phyloP scores from a whole-genome alignment of 2,797 vertebrate species.

The Artibeus lituratus region DNA sequence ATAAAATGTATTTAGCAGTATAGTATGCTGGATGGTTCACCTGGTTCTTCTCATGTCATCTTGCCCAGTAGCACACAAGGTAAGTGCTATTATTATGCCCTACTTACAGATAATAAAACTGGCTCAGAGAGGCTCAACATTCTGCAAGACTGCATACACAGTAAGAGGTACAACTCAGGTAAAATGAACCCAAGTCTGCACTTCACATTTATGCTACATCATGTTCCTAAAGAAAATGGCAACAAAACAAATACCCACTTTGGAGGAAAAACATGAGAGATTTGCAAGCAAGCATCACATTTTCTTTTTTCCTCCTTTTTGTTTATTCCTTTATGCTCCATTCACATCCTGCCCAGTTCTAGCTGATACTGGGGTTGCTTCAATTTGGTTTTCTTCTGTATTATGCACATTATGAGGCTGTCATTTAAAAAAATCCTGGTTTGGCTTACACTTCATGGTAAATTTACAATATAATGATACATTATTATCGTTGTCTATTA shows the following conservation, averaged over 20 bases:
- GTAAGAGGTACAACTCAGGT: neutral
- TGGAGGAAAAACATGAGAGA: neutral
- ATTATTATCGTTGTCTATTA: neutral
- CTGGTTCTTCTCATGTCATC: neutral
- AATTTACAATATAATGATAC: neutral
- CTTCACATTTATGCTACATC: neutral
- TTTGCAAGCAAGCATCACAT: neutral
- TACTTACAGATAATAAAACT: neutral
- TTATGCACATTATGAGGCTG: neutral
- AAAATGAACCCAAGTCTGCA: neutral
- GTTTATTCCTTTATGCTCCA: neutral
- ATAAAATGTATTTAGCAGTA: neutral
- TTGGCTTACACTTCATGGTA: neutral
- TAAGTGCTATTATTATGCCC: neutral
- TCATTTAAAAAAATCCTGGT: neutral
- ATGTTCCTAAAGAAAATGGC: neutral
- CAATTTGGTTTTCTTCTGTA: neutral
- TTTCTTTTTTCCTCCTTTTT: neutral
- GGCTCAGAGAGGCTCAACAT: neutral
- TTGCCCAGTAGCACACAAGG: neutral
- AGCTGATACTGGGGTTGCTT: neutral
- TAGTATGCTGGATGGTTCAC: neutral
- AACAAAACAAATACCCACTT: neutral
- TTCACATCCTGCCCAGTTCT: neutral
- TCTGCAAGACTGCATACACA: neutral